These are phyloP conservation scores for Polyergus mexicanus DNA, from an alignment of 1,140 invertebrate genomes.

Conservation along the genomic window DNA sequence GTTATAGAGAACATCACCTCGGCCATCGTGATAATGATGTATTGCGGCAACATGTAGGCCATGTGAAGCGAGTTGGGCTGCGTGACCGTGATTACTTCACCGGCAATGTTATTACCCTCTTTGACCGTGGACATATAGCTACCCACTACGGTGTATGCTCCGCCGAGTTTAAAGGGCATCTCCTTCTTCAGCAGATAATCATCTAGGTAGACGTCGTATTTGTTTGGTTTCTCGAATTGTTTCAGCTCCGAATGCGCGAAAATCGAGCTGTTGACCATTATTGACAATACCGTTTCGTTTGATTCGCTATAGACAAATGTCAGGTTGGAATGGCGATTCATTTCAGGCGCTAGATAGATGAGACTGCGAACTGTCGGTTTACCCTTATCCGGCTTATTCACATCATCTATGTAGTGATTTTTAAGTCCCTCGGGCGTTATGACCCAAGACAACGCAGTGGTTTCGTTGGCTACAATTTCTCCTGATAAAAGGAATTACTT, in stretches of 20 bases:
- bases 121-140: slow-evolving; percentile 66
- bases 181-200: slow-evolving; percentile 71
- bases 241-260: slow-evolving; percentile 40
- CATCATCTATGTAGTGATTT: slow-evolving; percentile 48
- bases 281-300: fast-evolving
- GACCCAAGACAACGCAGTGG: slow-evolving; percentile 72
- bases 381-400: slow-evolving; percentile 75
- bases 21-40: slow-evolving; percentile 94
- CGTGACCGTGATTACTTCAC: slow-evolving; percentile 86
- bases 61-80: slow-evolving; percentile 92
- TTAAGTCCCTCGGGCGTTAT: neutral
- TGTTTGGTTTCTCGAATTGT: slow-evolving; percentile 80
- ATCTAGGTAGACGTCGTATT: slow-evolving; percentile 83
- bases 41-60: slow-evolving; percentile 95
- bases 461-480: neutral
- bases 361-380: slow-evolving; percentile 75
- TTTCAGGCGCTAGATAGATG: slow-evolving; percentile 58
- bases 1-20: slow-evolving; percentile 97
- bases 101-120: slow-evolving; percentile 63
- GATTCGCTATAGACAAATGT: neutral
- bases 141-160: slow-evolving; percentile 88
- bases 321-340: neutral
- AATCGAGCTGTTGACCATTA: neutral
- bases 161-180: slow-evolving; percentile 86
- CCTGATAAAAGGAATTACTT: slow-evolving; percentile 51